A percentile compares a stretch with the other conserved stretches of the same genome.
phyloP scores from a whole-genome alignment of 2,797 vertebrate species.

The Myiothlypis coronata region DNA sequence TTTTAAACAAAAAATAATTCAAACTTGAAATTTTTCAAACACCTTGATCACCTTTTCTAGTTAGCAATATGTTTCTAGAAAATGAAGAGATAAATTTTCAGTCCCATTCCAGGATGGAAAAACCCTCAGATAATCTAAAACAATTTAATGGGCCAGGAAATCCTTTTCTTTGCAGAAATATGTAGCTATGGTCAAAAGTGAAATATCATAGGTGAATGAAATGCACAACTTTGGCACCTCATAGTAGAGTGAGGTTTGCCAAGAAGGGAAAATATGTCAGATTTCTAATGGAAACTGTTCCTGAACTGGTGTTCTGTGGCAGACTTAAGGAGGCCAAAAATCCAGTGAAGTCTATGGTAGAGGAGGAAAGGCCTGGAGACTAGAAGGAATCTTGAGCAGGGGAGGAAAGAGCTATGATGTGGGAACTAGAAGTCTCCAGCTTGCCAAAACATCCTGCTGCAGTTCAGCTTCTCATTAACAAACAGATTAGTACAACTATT shows the following conservation, averaged over 20 bases:
- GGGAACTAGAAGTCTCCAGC: not conserved
- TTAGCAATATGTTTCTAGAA: not conserved
- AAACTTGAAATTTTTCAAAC: not conserved
- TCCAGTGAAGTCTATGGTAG: not conserved
- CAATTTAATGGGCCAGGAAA: not conserved
- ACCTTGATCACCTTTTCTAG: not conserved
- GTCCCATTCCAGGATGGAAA: not conserved
- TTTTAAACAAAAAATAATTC: not conserved
- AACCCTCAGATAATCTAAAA: not conserved
- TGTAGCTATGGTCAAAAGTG: not conserved
- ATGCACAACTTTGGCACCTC: not conserved
- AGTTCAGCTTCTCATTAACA: not conserved
- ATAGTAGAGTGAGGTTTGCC: not conserved
- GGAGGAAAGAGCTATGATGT: not conserved
- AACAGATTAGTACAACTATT: not conserved
- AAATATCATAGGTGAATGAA: not conserved
- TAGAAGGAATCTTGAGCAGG: not conserved
- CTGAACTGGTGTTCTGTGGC: not conserved
- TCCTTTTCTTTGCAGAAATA: not conserved
- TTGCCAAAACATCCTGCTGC: not conserved
- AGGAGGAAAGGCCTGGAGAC: not conserved
- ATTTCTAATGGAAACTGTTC: not conserved
- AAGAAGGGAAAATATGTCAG: not conserved
- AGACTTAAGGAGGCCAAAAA: not conserved
- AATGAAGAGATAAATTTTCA: not conserved